Evolutionary conservation across 37 sponge, comb jelly and placozoan genomes (phyloP).

Genomic region (Dysidea cf. avara): DNA sequence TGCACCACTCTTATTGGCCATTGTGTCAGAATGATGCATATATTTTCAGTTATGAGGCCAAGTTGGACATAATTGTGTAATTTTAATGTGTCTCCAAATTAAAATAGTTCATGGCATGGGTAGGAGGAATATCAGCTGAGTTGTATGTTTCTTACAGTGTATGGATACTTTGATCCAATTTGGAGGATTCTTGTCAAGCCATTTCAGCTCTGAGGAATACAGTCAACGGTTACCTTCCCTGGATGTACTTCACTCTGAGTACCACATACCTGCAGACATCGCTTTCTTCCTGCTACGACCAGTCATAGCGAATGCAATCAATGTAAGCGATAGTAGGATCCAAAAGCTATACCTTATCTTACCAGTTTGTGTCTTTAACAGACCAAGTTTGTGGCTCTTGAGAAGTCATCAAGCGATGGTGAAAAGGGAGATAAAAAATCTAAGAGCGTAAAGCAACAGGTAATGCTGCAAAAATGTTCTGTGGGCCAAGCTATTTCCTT

Average conservation of each 20-base stretch:
- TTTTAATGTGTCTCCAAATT: background rate
- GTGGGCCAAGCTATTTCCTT: too few relatives aligned
- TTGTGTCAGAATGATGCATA: background rate
- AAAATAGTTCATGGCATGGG: background rate
- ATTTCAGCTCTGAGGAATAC: slow-evolving; percentile 83
- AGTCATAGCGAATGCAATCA: slow-evolving; percentile 48
- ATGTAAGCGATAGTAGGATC: slow-evolving; percentile 31
- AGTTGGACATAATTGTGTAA: background rate
- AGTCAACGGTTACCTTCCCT: slow-evolving; percentile 65
- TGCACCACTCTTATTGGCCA: slow-evolving; percentile 1
- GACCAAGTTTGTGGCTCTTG: slow-evolving; percentile 46
- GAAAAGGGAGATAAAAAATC: slow-evolving; percentile 9
- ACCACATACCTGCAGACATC: slow-evolving; percentile 85
- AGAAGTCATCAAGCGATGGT: slow-evolving; percentile 34
- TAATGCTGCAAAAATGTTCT: too few relatives aligned
- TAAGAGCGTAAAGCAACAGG: too few relatives aligned
- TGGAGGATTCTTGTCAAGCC: slow-evolving; percentile 87
- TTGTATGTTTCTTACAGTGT: slow-evolving; percentile 59
- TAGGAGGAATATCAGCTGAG: background rate
- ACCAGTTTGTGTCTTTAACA: background rate
- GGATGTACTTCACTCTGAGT: slow-evolving; percentile 66
- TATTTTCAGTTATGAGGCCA: background rate
- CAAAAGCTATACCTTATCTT: too few relatives aligned
- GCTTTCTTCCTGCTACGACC: slow-evolving; percentile 92
- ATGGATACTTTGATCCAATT: slow-evolving; percentile 96